Conservation (phyloP, 2,113 vertebrate genomes). For the Colaptes auratus region DNA sequence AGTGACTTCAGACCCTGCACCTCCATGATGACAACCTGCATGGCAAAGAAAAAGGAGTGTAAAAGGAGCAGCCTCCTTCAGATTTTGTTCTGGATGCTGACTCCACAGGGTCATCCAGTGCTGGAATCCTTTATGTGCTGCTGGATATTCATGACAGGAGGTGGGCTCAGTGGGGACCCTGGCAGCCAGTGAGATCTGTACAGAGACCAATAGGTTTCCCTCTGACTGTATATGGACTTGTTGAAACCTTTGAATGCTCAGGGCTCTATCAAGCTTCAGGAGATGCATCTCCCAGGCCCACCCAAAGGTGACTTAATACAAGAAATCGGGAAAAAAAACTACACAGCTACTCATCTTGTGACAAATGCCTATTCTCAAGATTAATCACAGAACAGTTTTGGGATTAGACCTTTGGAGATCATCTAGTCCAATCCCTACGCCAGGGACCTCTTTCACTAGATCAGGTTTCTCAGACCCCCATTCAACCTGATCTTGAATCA, state of each 20-base stretch:
- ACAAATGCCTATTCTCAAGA: background rate
- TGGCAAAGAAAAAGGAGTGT: background rate
- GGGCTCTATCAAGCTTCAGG: background rate
- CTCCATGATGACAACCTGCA: constrained; percentile 97
- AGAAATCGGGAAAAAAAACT: background rate
- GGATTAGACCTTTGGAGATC: background rate
- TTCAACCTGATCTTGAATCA: background rate
- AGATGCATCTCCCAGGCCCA: background rate
- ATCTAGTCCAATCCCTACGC: background rate
- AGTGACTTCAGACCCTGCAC: constrained; percentile 95
- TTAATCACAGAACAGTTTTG: background rate
- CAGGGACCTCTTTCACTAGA: background rate
- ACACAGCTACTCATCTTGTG: background rate
- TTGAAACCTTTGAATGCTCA: background rate
- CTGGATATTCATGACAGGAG: background rate
- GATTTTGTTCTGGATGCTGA: background rate
- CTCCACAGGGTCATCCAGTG: fast-evolving
- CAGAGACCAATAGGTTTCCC: background rate
- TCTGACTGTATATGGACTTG: background rate
- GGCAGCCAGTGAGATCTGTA: background rate
- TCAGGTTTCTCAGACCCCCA: background rate
- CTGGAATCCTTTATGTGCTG: background rate
- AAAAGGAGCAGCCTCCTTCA: background rate
- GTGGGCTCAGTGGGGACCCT: fast-evolving
- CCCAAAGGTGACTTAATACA: background rate